Percentiles rank a stretch among this genome's conserved stretches.
Evolutionary conservation across 2,888 invertebrate species (phyloP).

Genomic region (Galerucella calmariensis): DNA sequence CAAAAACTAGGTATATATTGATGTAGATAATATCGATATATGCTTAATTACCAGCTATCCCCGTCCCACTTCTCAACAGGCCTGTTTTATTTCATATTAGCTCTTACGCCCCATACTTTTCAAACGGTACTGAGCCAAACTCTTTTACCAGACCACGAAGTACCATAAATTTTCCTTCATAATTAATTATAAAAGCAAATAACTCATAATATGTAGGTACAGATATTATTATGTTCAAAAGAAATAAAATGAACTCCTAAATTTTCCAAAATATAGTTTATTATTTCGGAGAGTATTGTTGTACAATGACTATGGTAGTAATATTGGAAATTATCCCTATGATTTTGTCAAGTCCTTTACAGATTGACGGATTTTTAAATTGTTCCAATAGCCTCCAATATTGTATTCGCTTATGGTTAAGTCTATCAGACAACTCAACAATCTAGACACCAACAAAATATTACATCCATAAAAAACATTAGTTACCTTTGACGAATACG

Average conservation of each 20-base stretch:
- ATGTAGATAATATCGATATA: not conserved
- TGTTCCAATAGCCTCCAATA: not conserved
- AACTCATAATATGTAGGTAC: too few relatives aligned
- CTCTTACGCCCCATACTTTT: not conserved
- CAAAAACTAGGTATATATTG: conserved; percentile 9
- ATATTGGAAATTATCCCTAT: not conserved
- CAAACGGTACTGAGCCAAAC: not conserved
- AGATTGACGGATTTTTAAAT: not conserved
- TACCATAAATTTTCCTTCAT: too few relatives aligned
- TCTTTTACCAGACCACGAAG: too few relatives aligned
- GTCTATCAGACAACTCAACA: conserved; percentile 22
- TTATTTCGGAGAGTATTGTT: too few relatives aligned
- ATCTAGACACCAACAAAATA: conserved; percentile 38
- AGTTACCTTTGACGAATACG: conserved; percentile 39
- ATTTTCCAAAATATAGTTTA: too few relatives aligned
- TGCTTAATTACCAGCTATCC: not conserved
- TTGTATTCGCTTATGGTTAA: conserved; percentile 2
- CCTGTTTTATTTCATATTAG: not conserved
- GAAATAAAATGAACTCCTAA: too few relatives aligned
- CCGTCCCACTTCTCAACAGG: not conserved
- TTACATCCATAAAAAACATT: conserved; percentile 41
- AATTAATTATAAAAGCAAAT: too few relatives aligned
- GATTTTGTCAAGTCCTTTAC: not conserved
- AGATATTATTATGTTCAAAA: too few relatives aligned
- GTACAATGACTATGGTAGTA: too few relatives aligned